Evolutionary conservation across 2,797 vertebrate genomes (phyloP), one percentile per base, ranked within the genome.

Genomic region (Onychomys arenicola): DNA sequence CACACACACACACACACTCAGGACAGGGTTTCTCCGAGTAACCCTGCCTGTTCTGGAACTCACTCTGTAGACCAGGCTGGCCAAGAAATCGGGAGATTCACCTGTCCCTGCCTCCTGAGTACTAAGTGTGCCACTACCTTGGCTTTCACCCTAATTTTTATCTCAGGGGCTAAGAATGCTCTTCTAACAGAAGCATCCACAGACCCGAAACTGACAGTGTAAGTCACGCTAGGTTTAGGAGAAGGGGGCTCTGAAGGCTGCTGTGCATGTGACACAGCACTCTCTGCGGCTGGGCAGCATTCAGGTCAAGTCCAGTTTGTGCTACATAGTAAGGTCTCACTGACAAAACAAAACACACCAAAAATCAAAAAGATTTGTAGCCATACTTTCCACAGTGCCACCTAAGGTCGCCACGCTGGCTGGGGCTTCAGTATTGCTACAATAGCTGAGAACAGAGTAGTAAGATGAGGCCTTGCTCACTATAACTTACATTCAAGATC

Each of bases 351-450:
- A n/a, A 61, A 34, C 17, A 61, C 4, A 46, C 6, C 87, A 89
- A 34, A 37, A 23, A 0, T 0, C 9, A n/a, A 16, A 8, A 34
- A 34, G 59, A 6, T 83, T 40, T 83, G 32, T 34, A 71, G 34
- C 16, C 49, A 23, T 19, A 29, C 37, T 11, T 76, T 93, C 46
- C n/a, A 52, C 6, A 6, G 21, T 71, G 27, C 46, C 83, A 46
- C 32, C 43, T 46, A 27, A 8, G 83, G 27, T 7, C n/a, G 78
- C 73, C 34, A 21, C 5, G 37, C 71, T 11, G 29, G 80, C 55
- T 52, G 29, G 9, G 25, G 40, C 43, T 34, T 5, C 34, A 27
- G 49, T 4, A 32, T 16, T 14, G 34, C 34, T 55, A 55, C 3
- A 46, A 49, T 0, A 69, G 57, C 6, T 10, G 25, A 83, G 5